A percentile compares a stretch with the other conserved stretches of the same genome.
Evolutionary conservation across 37 sponge, comb jelly and placozoan genomes (phyloP).

Genomic region (Geodia barretti): DNA sequence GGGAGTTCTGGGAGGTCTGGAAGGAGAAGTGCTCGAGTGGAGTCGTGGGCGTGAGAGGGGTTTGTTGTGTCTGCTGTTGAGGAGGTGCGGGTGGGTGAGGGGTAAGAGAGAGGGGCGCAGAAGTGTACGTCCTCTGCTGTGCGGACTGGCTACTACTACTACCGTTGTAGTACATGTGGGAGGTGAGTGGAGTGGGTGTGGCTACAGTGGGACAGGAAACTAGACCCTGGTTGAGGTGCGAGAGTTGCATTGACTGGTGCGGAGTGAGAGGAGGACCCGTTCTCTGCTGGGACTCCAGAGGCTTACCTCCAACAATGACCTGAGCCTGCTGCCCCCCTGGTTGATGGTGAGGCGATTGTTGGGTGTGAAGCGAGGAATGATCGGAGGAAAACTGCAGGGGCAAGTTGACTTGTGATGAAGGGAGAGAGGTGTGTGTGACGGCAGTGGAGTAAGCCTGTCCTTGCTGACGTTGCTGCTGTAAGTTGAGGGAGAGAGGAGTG

Average conservation of each 20-base stretch:
- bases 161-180: background rate
- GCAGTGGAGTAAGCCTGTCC: too few species aligned
- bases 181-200: background rate
- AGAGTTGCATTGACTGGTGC: background rate
- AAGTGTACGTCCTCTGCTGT: background rate
- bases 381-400: background rate
- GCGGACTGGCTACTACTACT: background rate
- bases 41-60: conserved; percentile 30
- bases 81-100: background rate
- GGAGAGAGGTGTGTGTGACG: background rate
- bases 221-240: background rate
- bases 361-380: background rate
- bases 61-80: too few species aligned
- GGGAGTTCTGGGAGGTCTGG: background rate
- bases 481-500: background rate
- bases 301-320: background rate
- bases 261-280: background rate
- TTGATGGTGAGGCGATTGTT: background rate
- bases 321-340: background rate
- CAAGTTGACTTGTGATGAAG: background rate
- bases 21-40: conserved; percentile 35
- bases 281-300: background rate
- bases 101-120: background rate
- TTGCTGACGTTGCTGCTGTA: background rate
- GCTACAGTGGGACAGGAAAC: background rate